Conservation (phyloP, 2,797 vertebrate genomes). For the Cyclura pinguis region DNA sequence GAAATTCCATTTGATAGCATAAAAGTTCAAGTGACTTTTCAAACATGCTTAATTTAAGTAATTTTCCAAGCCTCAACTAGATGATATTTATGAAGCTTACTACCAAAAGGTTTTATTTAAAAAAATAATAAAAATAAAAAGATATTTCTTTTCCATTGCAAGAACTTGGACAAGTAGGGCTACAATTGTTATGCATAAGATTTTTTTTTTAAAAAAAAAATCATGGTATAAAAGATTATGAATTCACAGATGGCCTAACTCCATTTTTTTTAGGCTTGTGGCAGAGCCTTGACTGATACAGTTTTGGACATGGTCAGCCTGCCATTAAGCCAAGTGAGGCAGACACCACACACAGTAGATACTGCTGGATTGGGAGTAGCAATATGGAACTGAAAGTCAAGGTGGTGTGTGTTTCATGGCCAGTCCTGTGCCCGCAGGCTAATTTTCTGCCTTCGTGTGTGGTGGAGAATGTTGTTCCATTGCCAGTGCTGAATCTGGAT, state of each 20-base stretch:
- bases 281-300: neutral
- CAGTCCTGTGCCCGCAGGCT: neutral
- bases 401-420: neutral
- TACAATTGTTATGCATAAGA: neutral
- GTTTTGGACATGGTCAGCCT: neutral
- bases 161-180: neutral
- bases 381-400: neutral
- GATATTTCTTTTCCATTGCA: constrained; percentile 20
- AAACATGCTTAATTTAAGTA: constrained; percentile 34
- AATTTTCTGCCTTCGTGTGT: neutral
- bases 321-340: neutral
- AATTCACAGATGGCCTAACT: neutral
- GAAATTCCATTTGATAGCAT: constrained; percentile 48
- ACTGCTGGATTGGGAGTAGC: no score
- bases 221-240: neutral
- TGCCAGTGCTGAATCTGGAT: neutral
- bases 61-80: constrained; percentile 27
- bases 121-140: neutral
- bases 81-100: constrained; percentile 43
- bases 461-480: neutral
- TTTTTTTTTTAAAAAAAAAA: neutral
- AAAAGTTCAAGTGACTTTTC: neutral
- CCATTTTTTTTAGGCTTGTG: neutral
- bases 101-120: constrained; percentile 18
- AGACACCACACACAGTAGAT: no score